A percentile compares a stretch with the other conserved stretches of the same genome.
Evolutionary conservation across 2,113 vertebrate genomes (phyloP).

Genomic region (Malurus melanocephalus): DNA sequence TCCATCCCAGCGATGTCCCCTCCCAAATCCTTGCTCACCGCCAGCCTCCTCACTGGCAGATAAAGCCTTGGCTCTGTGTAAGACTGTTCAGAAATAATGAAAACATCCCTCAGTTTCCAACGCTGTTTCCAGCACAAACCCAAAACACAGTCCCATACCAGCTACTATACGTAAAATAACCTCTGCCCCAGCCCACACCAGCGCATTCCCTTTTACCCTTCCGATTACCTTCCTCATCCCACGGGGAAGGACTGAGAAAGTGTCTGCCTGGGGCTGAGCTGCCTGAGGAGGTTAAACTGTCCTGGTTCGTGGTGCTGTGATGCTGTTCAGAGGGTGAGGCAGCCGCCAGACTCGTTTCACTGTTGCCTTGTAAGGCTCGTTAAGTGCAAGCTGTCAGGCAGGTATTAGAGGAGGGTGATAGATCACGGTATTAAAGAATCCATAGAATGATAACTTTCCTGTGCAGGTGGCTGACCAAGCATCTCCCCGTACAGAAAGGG

Average conservation of each 20-base stretch:
- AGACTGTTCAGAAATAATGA: neutral
- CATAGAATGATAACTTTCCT: neutral
- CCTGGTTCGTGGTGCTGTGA: neutral
- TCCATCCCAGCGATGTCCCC: too few species aligned
- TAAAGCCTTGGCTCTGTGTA: neutral
- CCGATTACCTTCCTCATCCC: neutral
- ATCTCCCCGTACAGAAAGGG: neutral
- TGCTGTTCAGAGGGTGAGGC: neutral
- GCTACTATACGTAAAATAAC: neutral
- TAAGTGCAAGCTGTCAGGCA: neutral
- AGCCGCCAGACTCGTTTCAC: neutral
- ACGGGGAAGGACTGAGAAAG: neutral
- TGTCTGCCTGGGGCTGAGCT: neutral
- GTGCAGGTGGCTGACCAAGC: conserved; percentile 2
- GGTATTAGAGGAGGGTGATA: neutral
- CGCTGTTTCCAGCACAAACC: neutral
- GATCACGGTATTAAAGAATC: neutral
- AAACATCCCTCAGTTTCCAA: neutral
- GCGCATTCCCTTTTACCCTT: neutral
- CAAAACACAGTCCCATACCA: neutral
- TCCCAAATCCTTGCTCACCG: neutral
- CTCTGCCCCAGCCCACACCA: neutral
- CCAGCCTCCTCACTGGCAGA: neutral
- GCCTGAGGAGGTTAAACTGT: accelerated
- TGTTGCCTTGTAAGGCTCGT: neutral